A percentile compares a stretch with the other conserved stretches of the same genome.
Evolutionary conservation across 2,888 invertebrate genomes (phyloP).

Genomic region (Malthinus seriepunctatus): DNA sequence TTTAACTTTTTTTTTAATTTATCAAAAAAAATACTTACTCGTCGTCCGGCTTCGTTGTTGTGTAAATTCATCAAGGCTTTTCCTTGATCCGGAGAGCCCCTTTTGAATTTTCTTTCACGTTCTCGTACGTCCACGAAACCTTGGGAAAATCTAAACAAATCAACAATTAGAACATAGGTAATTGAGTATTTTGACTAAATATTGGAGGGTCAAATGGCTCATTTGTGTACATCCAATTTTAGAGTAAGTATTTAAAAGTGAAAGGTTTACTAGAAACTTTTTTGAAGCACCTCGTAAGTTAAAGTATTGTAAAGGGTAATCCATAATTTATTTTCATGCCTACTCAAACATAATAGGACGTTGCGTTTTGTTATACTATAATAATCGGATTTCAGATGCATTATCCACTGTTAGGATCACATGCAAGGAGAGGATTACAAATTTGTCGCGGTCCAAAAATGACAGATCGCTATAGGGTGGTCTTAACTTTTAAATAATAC

Average conservation of each 20-base stretch:
- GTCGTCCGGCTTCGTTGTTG: conserved; percentile 96
- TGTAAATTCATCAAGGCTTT: conserved; percentile 94
- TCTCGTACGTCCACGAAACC: conserved; percentile 94
- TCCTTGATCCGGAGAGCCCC: conserved; percentile 82
- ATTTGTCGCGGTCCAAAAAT: conserved; percentile 47
- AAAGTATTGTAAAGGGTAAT: too few relatives aligned
- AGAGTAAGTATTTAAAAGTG: background rate
- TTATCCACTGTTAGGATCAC: conserved; percentile 28
- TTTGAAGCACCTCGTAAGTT: too few relatives aligned
- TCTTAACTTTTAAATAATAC: conserved; percentile 43
- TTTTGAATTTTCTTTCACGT: conserved; percentile 80
- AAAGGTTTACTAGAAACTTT: background rate
- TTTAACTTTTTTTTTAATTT: too few relatives aligned
- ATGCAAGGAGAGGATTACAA: conserved; percentile 46
- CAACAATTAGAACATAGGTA: too few relatives aligned
- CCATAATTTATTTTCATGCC: too few relatives aligned
- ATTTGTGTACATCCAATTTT: too few relatives aligned
- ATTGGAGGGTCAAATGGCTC: background rate
- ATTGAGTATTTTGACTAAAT: too few relatives aligned
- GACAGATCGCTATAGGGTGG: conserved; percentile 48
- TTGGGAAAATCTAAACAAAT: conserved; percentile 78
- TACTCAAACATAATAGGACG: background rate
- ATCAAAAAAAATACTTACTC: conserved; percentile 62
- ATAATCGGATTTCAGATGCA: conserved; percentile 25
- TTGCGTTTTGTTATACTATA: background rate